These are phyloP conservation scores for Acanthornis magna DNA, from an alignment of 2,797 vertebrate species.

Conservation along the genomic window DNA sequence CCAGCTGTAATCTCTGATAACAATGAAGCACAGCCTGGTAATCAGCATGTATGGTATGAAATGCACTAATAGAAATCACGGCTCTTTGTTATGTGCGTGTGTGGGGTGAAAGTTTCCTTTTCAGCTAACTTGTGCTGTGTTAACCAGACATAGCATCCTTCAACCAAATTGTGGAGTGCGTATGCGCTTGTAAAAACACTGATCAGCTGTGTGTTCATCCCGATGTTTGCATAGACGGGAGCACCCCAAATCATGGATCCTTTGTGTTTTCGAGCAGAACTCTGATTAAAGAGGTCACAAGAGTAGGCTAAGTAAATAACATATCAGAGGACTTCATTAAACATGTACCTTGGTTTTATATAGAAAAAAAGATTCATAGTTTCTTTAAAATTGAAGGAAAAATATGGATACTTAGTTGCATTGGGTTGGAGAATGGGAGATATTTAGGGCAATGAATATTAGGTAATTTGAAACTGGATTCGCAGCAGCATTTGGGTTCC, in stretches of 20 bases:
- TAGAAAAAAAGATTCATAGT: background rate
- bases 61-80: conserved; percentile 57
- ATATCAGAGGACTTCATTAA: background rate
- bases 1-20: conserved; percentile 61
- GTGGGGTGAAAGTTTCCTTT: conserved; percentile 58
- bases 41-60: conserved; percentile 62
- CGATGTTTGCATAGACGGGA: background rate
- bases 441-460: conserved; percentile 34
- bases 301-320: background rate
- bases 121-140: conserved; percentile 54
- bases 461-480: conserved; percentile 35
- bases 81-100: conserved; percentile 50
- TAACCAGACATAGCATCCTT: conserved; percentile 34
- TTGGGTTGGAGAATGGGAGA: background rate
- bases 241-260: background rate
- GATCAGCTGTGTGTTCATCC: conserved; percentile 26
- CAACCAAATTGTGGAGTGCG: conserved; percentile 13
- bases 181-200: background rate
- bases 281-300: conserved; percentile 3
- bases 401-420: background rate
- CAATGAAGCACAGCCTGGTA: conserved; percentile 57
- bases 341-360: background rate
- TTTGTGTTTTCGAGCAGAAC: conserved; percentile 36
- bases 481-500: conserved; percentile 21
- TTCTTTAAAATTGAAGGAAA: background rate